Conservation (phyloP, 2,113 vertebrate genomes). For the Sturnus vulgaris region DNA sequence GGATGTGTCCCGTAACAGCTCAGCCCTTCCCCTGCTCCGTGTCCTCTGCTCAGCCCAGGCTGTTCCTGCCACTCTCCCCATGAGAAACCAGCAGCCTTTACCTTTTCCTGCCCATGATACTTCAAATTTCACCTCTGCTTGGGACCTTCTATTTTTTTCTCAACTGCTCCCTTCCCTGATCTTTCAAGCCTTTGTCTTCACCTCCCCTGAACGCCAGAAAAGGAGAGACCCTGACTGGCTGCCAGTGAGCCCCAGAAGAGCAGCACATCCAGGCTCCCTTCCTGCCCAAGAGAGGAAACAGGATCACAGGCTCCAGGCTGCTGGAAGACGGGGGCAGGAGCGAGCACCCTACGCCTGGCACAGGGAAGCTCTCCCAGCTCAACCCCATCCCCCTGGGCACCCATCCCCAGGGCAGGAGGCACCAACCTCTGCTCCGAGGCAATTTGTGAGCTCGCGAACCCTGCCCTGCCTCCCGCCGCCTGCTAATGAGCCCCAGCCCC, state of each 20-base stretch:
- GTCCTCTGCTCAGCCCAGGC: neutral
- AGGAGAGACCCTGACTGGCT: rapidly evolving
- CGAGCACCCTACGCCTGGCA: rapidly evolving
- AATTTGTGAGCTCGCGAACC: neutral
- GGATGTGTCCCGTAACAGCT: neutral
- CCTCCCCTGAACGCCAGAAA: rapidly evolving
- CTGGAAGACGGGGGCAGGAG: neutral
- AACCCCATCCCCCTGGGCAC: neutral
- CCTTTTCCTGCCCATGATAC: neutral
- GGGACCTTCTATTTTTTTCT: neutral
- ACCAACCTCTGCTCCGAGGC: neutral
- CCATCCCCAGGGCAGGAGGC: neutral
- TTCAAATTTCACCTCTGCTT: neutral
- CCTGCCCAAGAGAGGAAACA: neutral
- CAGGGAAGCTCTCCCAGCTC: neutral
- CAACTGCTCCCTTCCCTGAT: neutral
- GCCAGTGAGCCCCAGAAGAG: neutral
- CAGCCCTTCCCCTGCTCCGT: neutral
- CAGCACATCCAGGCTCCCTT: neutral
- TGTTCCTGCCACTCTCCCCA: neutral
- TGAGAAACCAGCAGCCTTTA: neutral
- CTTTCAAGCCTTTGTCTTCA: neutral
- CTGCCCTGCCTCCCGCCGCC: conserved; percentile 1
- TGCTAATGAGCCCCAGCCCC: conserved; percentile 15
- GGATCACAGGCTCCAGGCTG: neutral